Conservation (phyloP, 2,797 vertebrate species). For the Protosalanx chinensis region DNA sequence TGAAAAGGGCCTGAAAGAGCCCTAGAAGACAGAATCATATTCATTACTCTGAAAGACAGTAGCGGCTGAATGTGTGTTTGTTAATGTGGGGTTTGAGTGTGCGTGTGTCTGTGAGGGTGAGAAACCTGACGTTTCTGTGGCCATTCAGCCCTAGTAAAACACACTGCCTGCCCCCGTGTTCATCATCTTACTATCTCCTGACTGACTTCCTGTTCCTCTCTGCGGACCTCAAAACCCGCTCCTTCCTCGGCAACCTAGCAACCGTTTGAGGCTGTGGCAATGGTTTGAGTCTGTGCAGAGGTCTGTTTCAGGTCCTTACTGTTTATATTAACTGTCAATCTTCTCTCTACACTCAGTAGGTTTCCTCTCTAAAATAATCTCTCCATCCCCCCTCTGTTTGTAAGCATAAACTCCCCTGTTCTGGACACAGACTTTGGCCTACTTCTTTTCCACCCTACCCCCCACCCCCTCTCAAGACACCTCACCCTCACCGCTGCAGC, state of each 20-base stretch:
- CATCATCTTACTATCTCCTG: conserved; percentile 68
- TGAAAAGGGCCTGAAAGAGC: neutral
- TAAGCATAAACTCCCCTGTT: neutral
- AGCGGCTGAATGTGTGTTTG: conserved; percentile 3
- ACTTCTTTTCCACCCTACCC: conserved; percentile 9
- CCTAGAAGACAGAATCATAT: conserved; percentile 10
- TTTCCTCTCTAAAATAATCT: neutral
- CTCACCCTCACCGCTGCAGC: conserved; percentile 27
- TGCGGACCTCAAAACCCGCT: conserved; percentile 26
- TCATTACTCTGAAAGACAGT: neutral
- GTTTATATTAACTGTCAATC: neutral
- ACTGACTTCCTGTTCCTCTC: conserved; percentile 70
- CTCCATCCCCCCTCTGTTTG: neutral
- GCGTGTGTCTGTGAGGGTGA: conserved; percentile 29
- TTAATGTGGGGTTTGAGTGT: conserved; percentile 5
- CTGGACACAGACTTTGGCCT: neutral
- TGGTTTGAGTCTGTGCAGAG: conserved; percentile 33
- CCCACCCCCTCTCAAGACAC: conserved; percentile 22
- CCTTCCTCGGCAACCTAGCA: conserved; percentile 60
- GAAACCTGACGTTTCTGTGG: conserved; percentile 46
- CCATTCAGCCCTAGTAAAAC: conserved; percentile 61
- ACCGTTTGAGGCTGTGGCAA: conserved; percentile 57
- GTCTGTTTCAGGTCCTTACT: too few species aligned
- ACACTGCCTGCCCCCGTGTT: conserved; percentile 67
- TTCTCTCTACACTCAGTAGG: too few species aligned